A percentile compares a stretch with the other conserved stretches of the same genome.
These are phyloP conservation scores for Uria lomvia DNA, from an alignment of 2,113 vertebrate species.

Conservation along the genomic window DNA sequence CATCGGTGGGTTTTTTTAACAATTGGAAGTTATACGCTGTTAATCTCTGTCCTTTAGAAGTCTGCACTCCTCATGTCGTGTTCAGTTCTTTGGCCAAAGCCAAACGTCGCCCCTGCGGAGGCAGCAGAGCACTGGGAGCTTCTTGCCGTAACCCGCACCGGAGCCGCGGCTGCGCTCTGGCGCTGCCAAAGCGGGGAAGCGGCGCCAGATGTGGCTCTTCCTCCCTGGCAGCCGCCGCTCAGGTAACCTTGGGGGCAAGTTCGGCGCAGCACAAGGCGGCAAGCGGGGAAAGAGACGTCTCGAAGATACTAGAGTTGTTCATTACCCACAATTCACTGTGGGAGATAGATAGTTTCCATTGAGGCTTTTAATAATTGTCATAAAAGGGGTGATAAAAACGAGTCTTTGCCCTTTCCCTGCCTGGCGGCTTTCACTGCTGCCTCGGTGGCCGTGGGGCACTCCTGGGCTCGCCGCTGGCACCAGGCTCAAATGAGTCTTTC, in stretches of 20 bases:
- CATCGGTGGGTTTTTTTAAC: not conserved
- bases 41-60: not conserved
- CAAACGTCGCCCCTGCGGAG: accelerated
- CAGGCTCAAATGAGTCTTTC: not conserved
- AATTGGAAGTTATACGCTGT: not conserved
- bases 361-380: constrained; percentile 17
- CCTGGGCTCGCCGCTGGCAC: not conserved
- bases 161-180: not conserved
- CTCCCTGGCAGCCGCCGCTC: not conserved
- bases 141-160: not conserved
- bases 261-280: not conserved
- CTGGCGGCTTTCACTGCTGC: not conserved
- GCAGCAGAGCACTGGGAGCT: not conserved
- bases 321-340: not conserved
- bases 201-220: not conserved
- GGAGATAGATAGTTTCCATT: not conserved
- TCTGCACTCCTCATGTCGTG: not conserved
- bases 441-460: not conserved
- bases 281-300: not conserved
- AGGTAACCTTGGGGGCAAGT: not conserved
- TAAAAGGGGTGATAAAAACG: constrained; percentile 12
- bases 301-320: not conserved
- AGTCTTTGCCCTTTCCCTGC: constrained; percentile 33
- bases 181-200: not conserved
- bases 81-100: not conserved